These are phyloP conservation scores for Mamestra brassicae DNA, from an alignment of 2,888 invertebrate genomes.

Conservation along the genomic window DNA sequence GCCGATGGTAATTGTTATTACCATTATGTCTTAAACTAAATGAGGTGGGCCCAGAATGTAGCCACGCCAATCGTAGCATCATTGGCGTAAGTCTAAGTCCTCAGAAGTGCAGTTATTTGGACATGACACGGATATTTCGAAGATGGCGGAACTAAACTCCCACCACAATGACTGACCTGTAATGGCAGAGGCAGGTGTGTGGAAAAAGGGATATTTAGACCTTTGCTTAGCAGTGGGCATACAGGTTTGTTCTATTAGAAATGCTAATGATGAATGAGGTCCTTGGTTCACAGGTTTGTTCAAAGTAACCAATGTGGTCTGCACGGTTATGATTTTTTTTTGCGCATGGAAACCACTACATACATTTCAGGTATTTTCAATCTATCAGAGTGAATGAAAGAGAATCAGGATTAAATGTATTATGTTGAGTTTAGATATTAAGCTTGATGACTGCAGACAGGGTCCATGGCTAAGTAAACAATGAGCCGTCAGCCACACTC, in stretches of 20 bases:
- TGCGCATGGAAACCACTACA: background rate
- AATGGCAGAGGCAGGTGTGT: background rate
- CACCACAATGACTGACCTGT: no score
- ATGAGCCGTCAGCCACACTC: no score
- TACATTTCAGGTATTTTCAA: slow-evolving; percentile 8
- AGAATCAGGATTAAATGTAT: no score
- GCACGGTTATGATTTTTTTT: background rate
- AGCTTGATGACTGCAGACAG: no score
- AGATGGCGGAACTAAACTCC: background rate
- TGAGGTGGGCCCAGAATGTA: background rate
- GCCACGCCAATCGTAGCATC: background rate
- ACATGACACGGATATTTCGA: background rate
- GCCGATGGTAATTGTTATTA: background rate
- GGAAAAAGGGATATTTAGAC: background rate
- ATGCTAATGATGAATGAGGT: background rate
- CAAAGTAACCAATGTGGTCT: background rate
- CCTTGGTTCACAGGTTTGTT: background rate
- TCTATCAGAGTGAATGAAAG: no score
- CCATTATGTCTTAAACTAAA: background rate
- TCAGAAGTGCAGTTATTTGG: no score
- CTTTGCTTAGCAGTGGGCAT: background rate
- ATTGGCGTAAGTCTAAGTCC: no score
- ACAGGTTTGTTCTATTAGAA: background rate
- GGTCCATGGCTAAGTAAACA: no score
- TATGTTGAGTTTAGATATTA: no score